Evolutionary conservation across 2,797 vertebrate genomes (phyloP), one percentile per base, ranked within the genome.

Genomic region (Echiichthys vipera): DNA sequence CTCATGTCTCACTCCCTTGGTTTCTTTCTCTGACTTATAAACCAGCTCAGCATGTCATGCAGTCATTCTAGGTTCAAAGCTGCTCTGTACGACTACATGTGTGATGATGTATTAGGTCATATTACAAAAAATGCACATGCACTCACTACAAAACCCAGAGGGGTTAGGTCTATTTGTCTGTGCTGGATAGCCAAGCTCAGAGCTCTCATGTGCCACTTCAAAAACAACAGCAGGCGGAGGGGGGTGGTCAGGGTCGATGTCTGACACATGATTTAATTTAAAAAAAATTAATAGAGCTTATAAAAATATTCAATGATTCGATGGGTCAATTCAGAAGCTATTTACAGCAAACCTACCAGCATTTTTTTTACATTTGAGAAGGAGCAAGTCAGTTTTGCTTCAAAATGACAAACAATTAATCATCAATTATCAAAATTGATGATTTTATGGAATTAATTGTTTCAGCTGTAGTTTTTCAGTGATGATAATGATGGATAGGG

Each of bases 121-220:
- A 65, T 88, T 88, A 51, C 65, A 73, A 49, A 71, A 73, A 69
- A 81, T 71, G 71, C 67, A 50, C 66, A 45, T 76, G 66, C 66
- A 61, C 3, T 71, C 36, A 39, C 42, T 53, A 18, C 74, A 58
- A 75, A 80, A 59, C 61, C 67, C 40, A 0, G 54, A 25, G 63
- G 65, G n/a, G n/a, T 46, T 46, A 5, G 76, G 20, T 15, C 36
- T 55, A 46, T 77, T 78, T 30, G 43, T 80, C 50, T 39, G 34
- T n/a, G 61, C 51, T 73, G 77, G 84, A 25, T 66, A 65, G 30
- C 61, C n/a, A n/a, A n/a, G n/a, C n/a, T 68, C 62, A 12, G 51
- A 46, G 62, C 74, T 82, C 80, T 86, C 69, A 42, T 80, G 78
- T 83, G 73, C 75, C 77, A 76, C 84, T 88, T 89, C 57, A 83